A percentile compares a stretch with the other conserved stretches of the same genome.
Conservation (phyloP, 2,797 vertebrate species). For the Eulemur coronatus region DNA sequence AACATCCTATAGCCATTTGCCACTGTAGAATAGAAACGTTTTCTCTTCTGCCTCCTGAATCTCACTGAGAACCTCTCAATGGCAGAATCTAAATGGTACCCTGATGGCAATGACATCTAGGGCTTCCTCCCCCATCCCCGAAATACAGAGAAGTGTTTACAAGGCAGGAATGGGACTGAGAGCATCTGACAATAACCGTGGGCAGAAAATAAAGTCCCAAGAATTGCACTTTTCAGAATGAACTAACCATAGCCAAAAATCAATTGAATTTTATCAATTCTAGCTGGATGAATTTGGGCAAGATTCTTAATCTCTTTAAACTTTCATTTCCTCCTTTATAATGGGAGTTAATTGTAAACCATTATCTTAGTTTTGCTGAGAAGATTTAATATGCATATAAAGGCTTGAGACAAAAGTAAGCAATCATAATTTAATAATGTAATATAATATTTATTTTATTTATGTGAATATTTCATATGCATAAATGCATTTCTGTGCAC, state of each 20-base stretch:
- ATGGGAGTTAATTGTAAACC: not conserved
- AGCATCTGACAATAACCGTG: not conserved
- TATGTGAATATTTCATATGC: not conserved
- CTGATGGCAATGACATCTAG: not conserved
- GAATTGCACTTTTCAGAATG: not conserved
- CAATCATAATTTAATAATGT: not conserved
- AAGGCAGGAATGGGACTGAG: not conserved
- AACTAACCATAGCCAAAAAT: not conserved
- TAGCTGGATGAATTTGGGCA: not conserved
- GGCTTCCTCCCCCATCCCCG: not conserved
- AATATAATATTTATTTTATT: conserved; percentile 4
- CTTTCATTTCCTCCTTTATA: not conserved
- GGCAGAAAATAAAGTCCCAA: not conserved
- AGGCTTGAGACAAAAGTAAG: not conserved
- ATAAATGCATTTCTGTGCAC: not conserved
- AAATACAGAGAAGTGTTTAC: not conserved
- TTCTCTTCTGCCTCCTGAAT: not conserved
- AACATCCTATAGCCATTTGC: not conserved
- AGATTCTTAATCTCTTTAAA: not conserved
- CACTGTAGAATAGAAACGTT: not conserved
- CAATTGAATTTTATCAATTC: not conserved
- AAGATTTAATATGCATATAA: not conserved
- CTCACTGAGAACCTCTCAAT: not conserved
- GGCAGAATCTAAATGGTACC: not conserved
- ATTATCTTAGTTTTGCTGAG: conserved; percentile 30